Evolutionary conservation across 2,888 invertebrate species (phyloP).

Genomic region (Meliscaeva auricollis): DNA sequence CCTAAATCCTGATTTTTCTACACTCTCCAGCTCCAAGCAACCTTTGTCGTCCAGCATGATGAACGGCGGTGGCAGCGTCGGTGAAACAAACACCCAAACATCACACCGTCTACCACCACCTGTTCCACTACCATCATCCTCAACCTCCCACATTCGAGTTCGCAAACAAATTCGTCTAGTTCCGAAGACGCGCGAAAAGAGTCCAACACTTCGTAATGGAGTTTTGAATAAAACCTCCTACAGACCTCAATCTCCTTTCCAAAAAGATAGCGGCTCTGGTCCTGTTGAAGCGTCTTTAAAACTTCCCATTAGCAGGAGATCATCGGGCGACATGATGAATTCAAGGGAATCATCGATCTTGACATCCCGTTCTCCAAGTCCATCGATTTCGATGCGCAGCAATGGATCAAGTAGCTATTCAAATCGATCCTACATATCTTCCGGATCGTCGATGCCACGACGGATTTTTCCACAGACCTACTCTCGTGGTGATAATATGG

Average conservation of each 20-base stretch:
- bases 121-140: slow-evolving; percentile 77
- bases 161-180: slow-evolving; percentile 80
- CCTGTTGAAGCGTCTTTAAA: slow-evolving; percentile 80
- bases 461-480: slow-evolving; percentile 89
- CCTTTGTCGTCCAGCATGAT: slow-evolving; percentile 59
- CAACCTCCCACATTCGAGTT: slow-evolving; percentile 79
- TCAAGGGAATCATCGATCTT: slow-evolving; percentile 80
- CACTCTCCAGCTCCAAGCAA: slow-evolving; percentile 38
- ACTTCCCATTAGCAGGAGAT: slow-evolving; percentile 78
- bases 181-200: slow-evolving; percentile 78
- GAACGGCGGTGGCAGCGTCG: slow-evolving; percentile 13
- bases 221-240: slow-evolving; percentile 48
- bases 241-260: slow-evolving; percentile 47
- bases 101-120: slow-evolving; percentile 78
- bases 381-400: slow-evolving; percentile 82
- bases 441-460: slow-evolving; percentile 85
- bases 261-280: slow-evolving; percentile 76
- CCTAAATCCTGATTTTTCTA: slow-evolving; percentile 68
- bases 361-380: slow-evolving; percentile 87
- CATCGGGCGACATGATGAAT: slow-evolving; percentile 50
- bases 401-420: slow-evolving; percentile 77
- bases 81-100: slow-evolving; percentile 22
- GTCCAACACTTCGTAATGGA: slow-evolving; percentile 75
- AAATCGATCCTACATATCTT: slow-evolving; percentile 78
- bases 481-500: slow-evolving; percentile 84